Evolutionary conservation across 2,888 invertebrate genomes (phyloP).

Genomic region (Hypomecis atomaria): DNA sequence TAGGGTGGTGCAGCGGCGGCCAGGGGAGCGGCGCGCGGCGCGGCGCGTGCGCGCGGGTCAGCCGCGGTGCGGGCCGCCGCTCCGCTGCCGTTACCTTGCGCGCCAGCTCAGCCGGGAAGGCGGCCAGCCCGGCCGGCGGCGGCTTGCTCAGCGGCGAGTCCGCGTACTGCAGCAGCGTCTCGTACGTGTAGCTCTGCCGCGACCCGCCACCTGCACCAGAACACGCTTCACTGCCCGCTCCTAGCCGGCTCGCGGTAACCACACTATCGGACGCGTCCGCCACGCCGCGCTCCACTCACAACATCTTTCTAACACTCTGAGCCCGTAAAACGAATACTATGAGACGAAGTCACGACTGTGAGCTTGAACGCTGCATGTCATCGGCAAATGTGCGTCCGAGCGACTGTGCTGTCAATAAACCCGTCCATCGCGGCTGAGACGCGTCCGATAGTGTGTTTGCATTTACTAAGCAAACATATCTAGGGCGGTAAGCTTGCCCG

Average conservation of each 20-base stretch:
- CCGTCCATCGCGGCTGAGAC: no score
- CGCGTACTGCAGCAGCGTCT: constrained; percentile 83
- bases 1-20: constrained; percentile 71
- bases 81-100: constrained; percentile 78
- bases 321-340: no score
- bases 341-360: no score
- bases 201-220: constrained; percentile 60
- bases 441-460: no score
- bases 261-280: background rate
- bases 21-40: constrained; percentile 50
- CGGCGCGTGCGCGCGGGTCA: constrained; percentile 43
- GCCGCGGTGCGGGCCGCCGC: constrained; percentile 47
- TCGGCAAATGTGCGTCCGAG: no score
- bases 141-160: constrained; percentile 83
- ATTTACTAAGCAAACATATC: no score
- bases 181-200: constrained; percentile 80
- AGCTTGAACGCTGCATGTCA: no score
- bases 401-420: no score
- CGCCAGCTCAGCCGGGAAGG: constrained; percentile 80
- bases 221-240: constrained; percentile 20
- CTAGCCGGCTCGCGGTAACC: background rate
- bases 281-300: no score
- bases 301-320: no score
- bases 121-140: constrained; percentile 78
- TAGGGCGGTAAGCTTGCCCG: no score